Percentiles rank a stretch among this genome's conserved stretches.
phyloP scores from a whole-genome alignment of 2,888 invertebrate genomes.

The Conistra vaccinii region DNA sequence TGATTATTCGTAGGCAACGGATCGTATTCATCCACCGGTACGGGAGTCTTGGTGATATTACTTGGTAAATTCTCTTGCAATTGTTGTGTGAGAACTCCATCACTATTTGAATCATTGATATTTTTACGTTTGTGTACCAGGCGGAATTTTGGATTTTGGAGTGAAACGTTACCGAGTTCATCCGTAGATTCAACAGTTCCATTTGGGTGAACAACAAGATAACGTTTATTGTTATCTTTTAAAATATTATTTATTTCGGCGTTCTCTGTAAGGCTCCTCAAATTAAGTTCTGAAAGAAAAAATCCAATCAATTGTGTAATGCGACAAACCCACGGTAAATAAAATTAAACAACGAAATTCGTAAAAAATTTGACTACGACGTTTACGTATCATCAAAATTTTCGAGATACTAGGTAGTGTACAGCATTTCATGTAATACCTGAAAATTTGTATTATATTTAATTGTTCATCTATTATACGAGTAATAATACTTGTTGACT shows the following conservation, averaged over 20 bases:
- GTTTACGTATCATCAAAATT: background rate
- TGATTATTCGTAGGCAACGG: slow-evolving; percentile 1
- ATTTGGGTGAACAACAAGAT: slow-evolving; percentile 74
- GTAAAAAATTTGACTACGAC: background rate
- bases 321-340: background rate
- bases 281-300: slow-evolving; percentile 43
- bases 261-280: slow-evolving; percentile 15
- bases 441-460: background rate
- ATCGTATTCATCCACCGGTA: slow-evolving; percentile 16
- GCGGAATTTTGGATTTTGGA: slow-evolving; percentile 67
- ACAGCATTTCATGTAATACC: background rate
- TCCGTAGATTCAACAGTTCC: slow-evolving; percentile 76
- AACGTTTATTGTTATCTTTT: slow-evolving; percentile 65
- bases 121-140: slow-evolving; percentile 8
- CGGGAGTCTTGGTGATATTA: background rate
- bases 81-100: background rate
- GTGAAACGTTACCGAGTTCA: slow-evolving; percentile 60
- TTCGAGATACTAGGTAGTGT: background rate
- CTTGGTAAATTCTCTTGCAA: background rate
- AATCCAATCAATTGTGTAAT: background rate
- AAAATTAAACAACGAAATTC: background rate
- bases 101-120: background rate
- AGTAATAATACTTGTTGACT: background rate
- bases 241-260: slow-evolving; percentile 52
- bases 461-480: background rate